Evolutionary conservation across 37 sponge, comb jelly and placozoan genomes (phyloP).

Genomic region (Crambe crambe): DNA sequence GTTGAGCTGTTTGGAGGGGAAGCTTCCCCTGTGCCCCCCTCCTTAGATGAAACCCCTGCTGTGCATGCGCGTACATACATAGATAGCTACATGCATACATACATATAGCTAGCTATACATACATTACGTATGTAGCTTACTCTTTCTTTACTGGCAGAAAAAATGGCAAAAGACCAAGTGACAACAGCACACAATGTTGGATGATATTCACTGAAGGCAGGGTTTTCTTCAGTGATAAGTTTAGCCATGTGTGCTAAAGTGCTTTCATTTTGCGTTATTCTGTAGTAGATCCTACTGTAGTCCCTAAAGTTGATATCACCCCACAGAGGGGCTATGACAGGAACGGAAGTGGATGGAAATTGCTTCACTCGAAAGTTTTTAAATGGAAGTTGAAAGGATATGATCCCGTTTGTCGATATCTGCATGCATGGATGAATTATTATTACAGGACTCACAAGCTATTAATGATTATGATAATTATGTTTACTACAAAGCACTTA

Average conservation of each 20-base stretch:
- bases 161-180: not conserved
- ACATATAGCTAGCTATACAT: too few species aligned
- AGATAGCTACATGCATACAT: too few species aligned
- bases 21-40: too few species aligned
- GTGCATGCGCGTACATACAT: too few species aligned
- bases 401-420: constrained; percentile 6
- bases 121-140: too few species aligned
- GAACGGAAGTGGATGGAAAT: not conserved
- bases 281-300: not conserved
- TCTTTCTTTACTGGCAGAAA: too few species aligned
- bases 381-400: not conserved
- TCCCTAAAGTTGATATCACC: not conserved
- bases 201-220: not conserved
- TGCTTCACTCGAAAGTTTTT: not conserved
- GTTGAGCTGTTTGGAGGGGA: too few species aligned
- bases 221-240: not conserved
- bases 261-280: not conserved
- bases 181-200: not conserved
- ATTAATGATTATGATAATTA: too few species aligned
- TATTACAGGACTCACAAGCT: too few species aligned
- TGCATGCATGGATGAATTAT: too few species aligned
- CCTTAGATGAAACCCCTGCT: too few species aligned
- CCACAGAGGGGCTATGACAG: not conserved
- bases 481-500: too few species aligned
- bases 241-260: not conserved